A percentile compares a stretch with the other conserved stretches of the same genome.
Conservation (phyloP, 2,888 invertebrate species). For the Autographa pulchrina region DNA sequence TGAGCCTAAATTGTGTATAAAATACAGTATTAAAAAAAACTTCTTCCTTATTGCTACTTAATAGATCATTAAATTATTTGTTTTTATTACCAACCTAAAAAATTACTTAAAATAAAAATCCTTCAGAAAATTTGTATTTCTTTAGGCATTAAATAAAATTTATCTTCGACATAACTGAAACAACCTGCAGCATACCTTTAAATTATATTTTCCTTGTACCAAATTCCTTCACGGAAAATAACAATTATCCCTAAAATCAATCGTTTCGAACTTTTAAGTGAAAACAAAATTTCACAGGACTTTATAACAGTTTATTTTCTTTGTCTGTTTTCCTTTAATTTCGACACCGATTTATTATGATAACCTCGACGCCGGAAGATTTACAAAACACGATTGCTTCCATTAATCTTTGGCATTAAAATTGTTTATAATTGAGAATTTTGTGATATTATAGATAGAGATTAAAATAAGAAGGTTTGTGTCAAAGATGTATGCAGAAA, state of each 20-base stretch:
- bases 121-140: too few relatives aligned
- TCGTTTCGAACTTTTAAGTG: conserved; percentile 15
- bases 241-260: conserved; percentile 2
- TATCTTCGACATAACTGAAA: neutral
- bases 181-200: neutral
- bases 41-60: too few relatives aligned
- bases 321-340: conserved; percentile 47
- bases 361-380: conserved; percentile 34
- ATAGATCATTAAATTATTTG: too few relatives aligned
- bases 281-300: conserved; percentile 22
- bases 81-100: too few relatives aligned
- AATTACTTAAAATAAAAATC: too few relatives aligned
- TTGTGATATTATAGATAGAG: neutral
- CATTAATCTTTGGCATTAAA: conserved; percentile 41
- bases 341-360: conserved; percentile 41
- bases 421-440: conserved; percentile 24
- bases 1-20: neutral
- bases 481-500: too few relatives aligned
- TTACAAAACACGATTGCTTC: conserved; percentile 38
- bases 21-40: neutral
- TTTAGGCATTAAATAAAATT: neutral
- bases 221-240: neutral
- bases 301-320: conserved; percentile 20
- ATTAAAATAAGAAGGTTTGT: too few relatives aligned
- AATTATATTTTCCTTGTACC: neutral